Evolutionary conservation across 2,888 invertebrate genomes (phyloP), one percentile per base, ranked within the genome.

Genomic region (Pinctada fucata): DNA sequence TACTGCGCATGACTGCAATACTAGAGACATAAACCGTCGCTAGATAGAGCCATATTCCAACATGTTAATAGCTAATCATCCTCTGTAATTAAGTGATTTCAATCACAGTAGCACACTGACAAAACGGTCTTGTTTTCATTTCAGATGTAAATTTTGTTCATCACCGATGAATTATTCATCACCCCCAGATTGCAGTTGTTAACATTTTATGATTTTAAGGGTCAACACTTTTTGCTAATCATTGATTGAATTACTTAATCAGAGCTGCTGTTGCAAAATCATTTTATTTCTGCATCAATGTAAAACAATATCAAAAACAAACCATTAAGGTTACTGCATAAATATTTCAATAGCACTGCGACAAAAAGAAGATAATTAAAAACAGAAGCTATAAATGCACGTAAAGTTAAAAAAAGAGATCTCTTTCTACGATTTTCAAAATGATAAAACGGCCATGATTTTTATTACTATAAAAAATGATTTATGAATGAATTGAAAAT

Each of bases 21-120:
- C 16, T 52, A 71, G 6, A 49, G 31, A 31, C 71, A 51, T 50
- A 13, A 16, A 50, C 68, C 47, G 68, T 3, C 45, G 10, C 3
- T 10, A 31, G 47, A 68, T 68, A 68, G 47, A 13, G 45, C 16
- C 47, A 47, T 68, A 13, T 13, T 31, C 47, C 10, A 31, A 68
- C 13, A 45, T 68, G 47, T 73, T 73, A 48, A 73, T 73, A 47
- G 73, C 73, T 73, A 73, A 73, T 73, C 64, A 58, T 73, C 49
- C 51, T 48, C 3, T 64, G 48, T 73, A 73, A 73, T 73, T 73
- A 73, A 65, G 48, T 49, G 65, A 73, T 73, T 73, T 58, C 31
- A 65, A 13, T 16, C 68, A 45, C 58, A 58, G 13, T 58, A 58
- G 6, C 58, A 10, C 58, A 31, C 31, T 31, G 31, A 31, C 31